Base-by-base conservation (phyloP, 2,797 vertebrate genomes). In the Pelobates cultripes region DNA sequence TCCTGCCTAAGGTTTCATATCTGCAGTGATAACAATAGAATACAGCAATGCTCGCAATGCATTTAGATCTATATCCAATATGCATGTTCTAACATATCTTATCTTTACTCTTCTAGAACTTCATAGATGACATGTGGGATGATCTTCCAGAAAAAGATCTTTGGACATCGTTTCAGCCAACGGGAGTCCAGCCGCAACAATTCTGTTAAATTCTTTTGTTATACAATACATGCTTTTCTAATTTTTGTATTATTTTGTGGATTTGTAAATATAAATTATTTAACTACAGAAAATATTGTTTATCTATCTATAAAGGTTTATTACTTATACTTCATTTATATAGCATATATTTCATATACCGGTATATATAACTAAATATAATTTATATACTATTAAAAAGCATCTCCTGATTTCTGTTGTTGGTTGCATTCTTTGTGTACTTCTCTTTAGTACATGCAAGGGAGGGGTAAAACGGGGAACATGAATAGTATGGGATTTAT, bases 71-170 rank as follows among this genome's bases (percentile, higher is more conserved):
- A 60, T 60, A 60, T 60, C 4, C 15, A 4, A 4, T 2, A 12
- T 13, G 15, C 61, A 64, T 64, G 61, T 2, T 64, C 14, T 64
- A 64, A 64, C 17, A 67, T 41, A 28, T 28, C 43, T 2, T 69
- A 40, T 45, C 55, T 15, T 75, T 57, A 43, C 9, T 69, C 47
- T 43, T 75, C 4, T 40, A 84, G 82, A 74, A 79, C 60, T 63
- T 84, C 7, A 71, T 84, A 57, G 82, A 84, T 79, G 73, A 84
- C 43, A 79, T 84, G 77, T 84, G 82, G 82, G 82, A 84, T 8
- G 77, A 79, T 44, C 72, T 75, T 17, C 72, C 79, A 84, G 70
- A 76, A 28, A 79, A 84, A 84, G 51, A 79, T 41, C 77, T 70
- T 12, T 84, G 77, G 72, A 44, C 82, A 44, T 41, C 82, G 12